Conservation (phyloP, 2,888 invertebrate genomes). For the Pollenia angustigena region DNA sequence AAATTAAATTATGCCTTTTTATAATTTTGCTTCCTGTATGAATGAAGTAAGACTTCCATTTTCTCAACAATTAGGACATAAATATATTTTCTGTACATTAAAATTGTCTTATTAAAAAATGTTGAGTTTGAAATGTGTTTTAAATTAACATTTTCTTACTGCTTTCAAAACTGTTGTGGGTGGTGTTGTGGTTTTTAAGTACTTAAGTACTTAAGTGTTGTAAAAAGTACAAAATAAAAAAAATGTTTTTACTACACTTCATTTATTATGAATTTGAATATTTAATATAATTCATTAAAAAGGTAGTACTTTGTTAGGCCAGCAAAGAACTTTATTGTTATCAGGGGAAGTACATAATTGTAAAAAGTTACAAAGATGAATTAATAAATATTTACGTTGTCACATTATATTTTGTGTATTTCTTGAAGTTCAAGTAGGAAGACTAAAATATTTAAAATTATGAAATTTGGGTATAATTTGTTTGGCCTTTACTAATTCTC, state of each 20-base stretch:
- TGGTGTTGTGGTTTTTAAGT: constrained; percentile 37
- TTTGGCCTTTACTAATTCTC: too few relatives aligned
- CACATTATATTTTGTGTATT: background rate
- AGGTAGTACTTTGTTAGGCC: background rate
- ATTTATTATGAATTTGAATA: constrained; percentile 57
- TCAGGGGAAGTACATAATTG: constrained; percentile 14
- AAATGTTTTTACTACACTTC: constrained; percentile 32
- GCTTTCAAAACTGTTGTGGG: background rate
- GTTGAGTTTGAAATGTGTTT: constrained; percentile 62
- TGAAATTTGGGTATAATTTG: too few relatives aligned
- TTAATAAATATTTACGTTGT: constrained; percentile 6
- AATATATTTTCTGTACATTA: constrained; percentile 17
- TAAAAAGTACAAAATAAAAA: constrained; percentile 40
- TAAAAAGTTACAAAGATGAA: background rate
- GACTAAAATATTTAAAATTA: too few relatives aligned
- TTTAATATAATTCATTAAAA: constrained; percentile 36
- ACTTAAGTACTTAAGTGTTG: constrained; percentile 46
- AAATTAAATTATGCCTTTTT: constrained; percentile 67
- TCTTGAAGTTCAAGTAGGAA: background rate
- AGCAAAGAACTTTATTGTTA: background rate
- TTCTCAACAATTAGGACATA: constrained; percentile 56
- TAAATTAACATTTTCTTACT: constrained; percentile 65
- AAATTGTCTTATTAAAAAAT: constrained; percentile 8
- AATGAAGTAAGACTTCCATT: constrained; percentile 26
- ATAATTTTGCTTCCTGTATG: constrained; percentile 53